These are phyloP conservation scores for Agelastica alni DNA, from an alignment of 2,888 invertebrate species.

Conservation along the genomic window DNA sequence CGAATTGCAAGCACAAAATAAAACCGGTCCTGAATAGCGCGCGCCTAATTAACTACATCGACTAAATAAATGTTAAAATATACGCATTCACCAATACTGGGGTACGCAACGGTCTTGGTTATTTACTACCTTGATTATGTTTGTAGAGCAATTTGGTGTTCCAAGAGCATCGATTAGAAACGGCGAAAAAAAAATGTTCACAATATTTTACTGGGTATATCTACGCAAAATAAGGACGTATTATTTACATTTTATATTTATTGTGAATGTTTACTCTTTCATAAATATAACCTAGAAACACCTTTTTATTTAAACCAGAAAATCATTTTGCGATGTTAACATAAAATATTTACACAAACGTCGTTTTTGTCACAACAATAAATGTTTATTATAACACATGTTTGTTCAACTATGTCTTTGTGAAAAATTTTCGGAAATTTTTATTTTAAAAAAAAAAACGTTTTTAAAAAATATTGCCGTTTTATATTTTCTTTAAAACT, in stretches of 20 bases:
- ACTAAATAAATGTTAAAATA: not conserved
- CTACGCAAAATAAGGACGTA: not conserved
- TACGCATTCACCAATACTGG: not conserved
- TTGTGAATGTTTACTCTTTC: not conserved
- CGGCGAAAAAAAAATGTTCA: not conserved
- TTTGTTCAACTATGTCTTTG: not conserved
- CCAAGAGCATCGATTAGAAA: not conserved
- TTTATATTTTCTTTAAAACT: too few species aligned
- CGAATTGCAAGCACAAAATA: constrained; percentile 1
- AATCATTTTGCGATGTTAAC: too few species aligned
- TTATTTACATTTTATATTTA: not conserved
- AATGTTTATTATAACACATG: not conserved
- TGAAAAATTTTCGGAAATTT: not conserved
- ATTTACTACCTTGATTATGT: not conserved
- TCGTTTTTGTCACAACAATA: not conserved
- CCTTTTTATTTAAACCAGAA: not conserved
- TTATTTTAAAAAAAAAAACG: not conserved
- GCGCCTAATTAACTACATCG: not conserved
- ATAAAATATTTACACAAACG: not conserved
- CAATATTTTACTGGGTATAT: not conserved
- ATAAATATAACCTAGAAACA: constrained; percentile 1
- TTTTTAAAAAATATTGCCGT: not conserved
- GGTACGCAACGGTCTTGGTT: not conserved
- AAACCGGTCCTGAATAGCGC: not conserved
- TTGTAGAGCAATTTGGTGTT: not conserved